A percentile compares a stretch with the other conserved stretches of the same genome.
Conservation (phyloP, 2,888 invertebrate species). For the Sarcophaga subvicina region DNA sequence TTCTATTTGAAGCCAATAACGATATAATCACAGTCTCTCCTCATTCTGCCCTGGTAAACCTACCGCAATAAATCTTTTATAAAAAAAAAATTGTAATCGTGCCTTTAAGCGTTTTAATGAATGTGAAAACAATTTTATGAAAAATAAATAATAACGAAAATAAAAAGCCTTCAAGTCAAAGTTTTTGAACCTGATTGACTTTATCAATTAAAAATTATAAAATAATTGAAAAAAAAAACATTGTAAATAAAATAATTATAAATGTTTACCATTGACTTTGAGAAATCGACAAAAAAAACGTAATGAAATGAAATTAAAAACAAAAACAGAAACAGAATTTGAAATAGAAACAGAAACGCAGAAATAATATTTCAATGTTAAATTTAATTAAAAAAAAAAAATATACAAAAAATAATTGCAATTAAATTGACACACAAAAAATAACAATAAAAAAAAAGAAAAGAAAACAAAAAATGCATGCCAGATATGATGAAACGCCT, state of each 20-base stretch:
- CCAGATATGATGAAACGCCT: neutral
- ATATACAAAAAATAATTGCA: constrained; percentile 31
- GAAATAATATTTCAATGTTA: constrained; percentile 49
- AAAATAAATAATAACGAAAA: neutral
- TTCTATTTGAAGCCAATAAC: too few species aligned
- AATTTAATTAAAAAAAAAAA: constrained; percentile 40
- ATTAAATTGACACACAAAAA: constrained; percentile 39
- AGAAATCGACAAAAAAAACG: neutral
- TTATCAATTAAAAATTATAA: constrained; percentile 34
- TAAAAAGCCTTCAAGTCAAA: constrained; percentile 38
- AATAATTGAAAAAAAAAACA: neutral
- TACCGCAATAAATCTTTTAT: neutral
- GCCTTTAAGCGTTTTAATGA: neutral
- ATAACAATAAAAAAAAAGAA: constrained; percentile 13
- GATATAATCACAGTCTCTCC: neutral
- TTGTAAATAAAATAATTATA: constrained; percentile 41
- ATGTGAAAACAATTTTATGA: neutral
- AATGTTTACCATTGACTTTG: constrained; percentile 50
- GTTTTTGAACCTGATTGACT: constrained; percentile 39
- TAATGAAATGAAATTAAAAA: constrained; percentile 2
- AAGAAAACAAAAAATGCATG: neutral
- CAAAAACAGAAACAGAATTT: neutral
- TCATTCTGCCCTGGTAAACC: neutral
- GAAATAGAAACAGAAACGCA: neutral
- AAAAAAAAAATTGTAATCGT: neutral